Conservation (phyloP, 2,113 vertebrate genomes). For the Triplophysa siluroides region DNA sequence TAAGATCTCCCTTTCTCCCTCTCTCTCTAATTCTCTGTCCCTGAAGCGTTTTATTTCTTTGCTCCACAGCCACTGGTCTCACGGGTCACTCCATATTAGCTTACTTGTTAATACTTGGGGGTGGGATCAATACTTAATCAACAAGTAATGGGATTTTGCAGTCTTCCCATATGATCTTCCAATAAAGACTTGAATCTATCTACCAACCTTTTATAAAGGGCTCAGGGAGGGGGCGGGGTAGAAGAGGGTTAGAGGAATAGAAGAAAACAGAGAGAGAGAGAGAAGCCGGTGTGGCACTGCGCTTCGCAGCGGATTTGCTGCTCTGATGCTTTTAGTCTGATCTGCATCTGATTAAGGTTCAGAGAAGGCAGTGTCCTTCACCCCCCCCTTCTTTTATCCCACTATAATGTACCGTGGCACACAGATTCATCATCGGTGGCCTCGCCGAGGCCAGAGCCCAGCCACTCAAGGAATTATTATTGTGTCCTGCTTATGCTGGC, state of each 20-base stretch:
- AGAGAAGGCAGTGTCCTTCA: conserved; percentile 85
- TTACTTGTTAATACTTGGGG: conserved; percentile 98
- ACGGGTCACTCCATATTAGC: conserved; percentile 98
- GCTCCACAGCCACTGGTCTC: conserved; percentile 88
- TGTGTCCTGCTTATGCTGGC: conserved; percentile 63
- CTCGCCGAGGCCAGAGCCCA: conserved; percentile 70
- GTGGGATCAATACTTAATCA: conserved; percentile 99
- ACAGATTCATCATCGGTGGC: conserved; percentile 65
- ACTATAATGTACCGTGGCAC: conserved; percentile 59
- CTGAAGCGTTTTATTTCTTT: conserved; percentile 63
- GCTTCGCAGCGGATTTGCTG: conserved; percentile 85
- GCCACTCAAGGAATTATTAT: conserved; percentile 75
- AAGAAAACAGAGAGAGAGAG: conserved; percentile 48
- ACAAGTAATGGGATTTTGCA: conserved; percentile 99
- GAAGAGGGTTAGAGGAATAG: conserved; percentile 50
- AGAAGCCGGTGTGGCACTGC: conserved; percentile 66
- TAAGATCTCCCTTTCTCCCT: conserved; percentile 39
- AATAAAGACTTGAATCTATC: conserved; percentile 98
- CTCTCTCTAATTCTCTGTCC: conserved; percentile 74
- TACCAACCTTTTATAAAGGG: conserved; percentile 80
- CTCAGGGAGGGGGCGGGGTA: conserved; percentile 53
- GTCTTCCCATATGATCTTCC: conserved; percentile 99
- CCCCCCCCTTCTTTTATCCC: conserved; percentile 80
- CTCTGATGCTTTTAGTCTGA: conserved; percentile 87
- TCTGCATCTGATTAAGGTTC: conserved; percentile 91